Evolutionary conservation across 2,113 vertebrate genomes (phyloP).

Genomic region (Furnarius figulus): DNA sequence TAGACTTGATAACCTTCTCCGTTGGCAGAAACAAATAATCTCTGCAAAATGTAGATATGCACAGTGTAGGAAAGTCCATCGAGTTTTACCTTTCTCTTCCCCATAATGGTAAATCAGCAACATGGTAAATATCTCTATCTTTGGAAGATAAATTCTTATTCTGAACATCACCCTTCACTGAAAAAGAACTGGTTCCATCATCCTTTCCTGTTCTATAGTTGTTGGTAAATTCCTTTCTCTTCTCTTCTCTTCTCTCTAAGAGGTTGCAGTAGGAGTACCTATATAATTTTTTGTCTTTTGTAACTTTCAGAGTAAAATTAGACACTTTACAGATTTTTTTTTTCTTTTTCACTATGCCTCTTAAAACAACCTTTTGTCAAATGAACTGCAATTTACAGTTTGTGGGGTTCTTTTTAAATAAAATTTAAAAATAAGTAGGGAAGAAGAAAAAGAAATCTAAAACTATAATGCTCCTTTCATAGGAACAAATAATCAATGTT

Average conservation of each 20-base stretch:
- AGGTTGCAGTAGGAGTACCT: background rate
- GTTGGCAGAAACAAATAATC: background rate
- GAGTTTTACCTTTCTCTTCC: background rate
- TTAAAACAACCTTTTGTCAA: background rate
- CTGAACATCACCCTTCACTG: background rate
- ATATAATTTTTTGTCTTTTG: background rate
- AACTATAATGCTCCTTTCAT: background rate
- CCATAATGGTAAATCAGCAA: background rate
- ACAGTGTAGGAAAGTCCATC: background rate
- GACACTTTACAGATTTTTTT: background rate
- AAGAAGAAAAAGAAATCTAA: background rate
- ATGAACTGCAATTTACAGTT: background rate
- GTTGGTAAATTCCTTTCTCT: background rate
- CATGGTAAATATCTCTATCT: background rate
- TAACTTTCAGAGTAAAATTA: background rate
- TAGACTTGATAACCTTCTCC: background rate
- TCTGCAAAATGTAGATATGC: background rate
- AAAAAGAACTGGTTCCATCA: background rate
- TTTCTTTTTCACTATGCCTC: background rate
- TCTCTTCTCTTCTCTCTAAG: background rate
- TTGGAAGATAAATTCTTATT: background rate
- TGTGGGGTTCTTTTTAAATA: fast-evolving
- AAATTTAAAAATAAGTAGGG: background rate
- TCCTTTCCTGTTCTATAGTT: background rate
- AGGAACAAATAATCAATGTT: background rate